phyloP scores from a whole-genome alignment of 92 coral and sea anemone species.

The Pocillopora grandis region DNA sequence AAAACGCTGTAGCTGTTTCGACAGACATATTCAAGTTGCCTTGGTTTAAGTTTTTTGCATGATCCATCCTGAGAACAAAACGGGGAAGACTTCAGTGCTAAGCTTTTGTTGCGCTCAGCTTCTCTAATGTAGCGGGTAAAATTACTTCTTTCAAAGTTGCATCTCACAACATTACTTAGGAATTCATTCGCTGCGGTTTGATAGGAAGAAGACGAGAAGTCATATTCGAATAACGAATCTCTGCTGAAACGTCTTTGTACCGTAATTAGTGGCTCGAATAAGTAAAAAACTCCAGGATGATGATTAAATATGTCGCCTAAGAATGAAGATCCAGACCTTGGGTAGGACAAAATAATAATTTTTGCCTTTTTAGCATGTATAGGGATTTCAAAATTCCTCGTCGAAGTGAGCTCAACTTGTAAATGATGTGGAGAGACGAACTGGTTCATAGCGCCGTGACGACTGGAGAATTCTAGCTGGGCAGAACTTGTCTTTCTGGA shows the following conservation, averaged over 20 bases:
- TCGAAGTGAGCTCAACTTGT: not conserved
- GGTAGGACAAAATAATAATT: conserved; percentile 17
- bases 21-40: conserved; percentile 15
- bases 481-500: too few species aligned
- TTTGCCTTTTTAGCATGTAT: not conserved
- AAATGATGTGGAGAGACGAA: not conserved
- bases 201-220: not conserved
- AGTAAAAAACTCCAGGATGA: conserved; percentile 27
- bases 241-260: not conserved
- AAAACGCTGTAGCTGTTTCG: conserved; percentile 5
- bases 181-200: not conserved
- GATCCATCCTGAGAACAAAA: conserved; percentile 6
- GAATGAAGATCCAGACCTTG: conserved; percentile 38
- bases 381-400: not conserved
- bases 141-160: not conserved
- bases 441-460: too few species aligned
- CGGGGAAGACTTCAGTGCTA: conserved; percentile 10
- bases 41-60: not conserved
- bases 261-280: conserved; percentile 30
- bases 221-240: conserved; percentile 8
- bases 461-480: too few species aligned
- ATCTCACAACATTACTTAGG: conserved; percentile 1
- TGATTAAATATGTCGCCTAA: conserved; percentile 36
- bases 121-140: not conserved
- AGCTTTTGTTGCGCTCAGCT: conserved; percentile 5